A percentile compares a stretch with the other conserved stretches of the same genome.
Evolutionary conservation across 1,140 invertebrate species (phyloP).

Genomic region (Lordiphosa clarofinis): DNA sequence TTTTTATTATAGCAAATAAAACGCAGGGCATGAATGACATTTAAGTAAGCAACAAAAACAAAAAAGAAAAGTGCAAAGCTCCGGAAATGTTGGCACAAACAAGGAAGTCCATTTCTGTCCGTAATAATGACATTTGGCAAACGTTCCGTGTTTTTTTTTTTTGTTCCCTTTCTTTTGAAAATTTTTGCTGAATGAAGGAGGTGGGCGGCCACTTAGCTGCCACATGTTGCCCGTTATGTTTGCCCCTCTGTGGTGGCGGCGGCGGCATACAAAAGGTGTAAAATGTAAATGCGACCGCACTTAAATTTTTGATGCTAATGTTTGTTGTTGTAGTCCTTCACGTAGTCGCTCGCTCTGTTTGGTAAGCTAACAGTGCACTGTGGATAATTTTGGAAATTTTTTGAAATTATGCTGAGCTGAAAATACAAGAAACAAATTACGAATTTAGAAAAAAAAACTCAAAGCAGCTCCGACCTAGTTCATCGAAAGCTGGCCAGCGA

Average conservation of each 20-base stretch:
- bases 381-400: no score
- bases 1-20: constrained; percentile 31
- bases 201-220: constrained; percentile 35
- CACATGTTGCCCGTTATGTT: constrained; percentile 48
- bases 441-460: no score
- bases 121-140: no score
- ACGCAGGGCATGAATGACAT: constrained; percentile 55
- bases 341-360: background rate
- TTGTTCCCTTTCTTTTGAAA: background rate
- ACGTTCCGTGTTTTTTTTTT: no score
- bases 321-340: constrained; percentile 3
- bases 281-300: constrained; percentile 65
- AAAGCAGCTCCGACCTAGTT: no score
- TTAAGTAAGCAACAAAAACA: constrained; percentile 30
- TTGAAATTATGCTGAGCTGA: no score
- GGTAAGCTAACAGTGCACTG: background rate
- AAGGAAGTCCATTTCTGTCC: background rate
- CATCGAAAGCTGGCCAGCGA: no score
- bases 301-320: constrained; percentile 32
- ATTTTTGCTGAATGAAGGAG: constrained; percentile 27
- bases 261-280: constrained; percentile 59
- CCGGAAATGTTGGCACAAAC: constrained; percentile 47
- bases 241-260: constrained; percentile 1
- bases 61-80: no score
- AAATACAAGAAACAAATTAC: no score